These are phyloP conservation scores for Epinotia brunnichana DNA, from an alignment of 2,888 invertebrate species.

Conservation along the genomic window DNA sequence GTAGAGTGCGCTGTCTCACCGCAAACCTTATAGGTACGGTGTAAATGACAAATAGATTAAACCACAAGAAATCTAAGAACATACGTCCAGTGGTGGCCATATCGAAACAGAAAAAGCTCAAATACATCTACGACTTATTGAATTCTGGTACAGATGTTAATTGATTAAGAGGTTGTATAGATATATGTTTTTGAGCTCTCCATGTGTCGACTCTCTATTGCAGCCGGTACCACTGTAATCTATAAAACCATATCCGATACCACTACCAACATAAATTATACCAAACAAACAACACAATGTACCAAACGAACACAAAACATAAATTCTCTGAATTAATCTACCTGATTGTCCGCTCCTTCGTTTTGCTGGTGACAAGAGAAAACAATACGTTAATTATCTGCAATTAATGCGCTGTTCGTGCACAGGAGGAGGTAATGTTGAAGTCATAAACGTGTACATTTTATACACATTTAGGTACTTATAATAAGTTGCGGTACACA, in stretches of 20 bases:
- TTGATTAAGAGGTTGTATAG: no score
- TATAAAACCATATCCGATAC: slow-evolving; percentile 7
- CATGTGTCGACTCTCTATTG: neutral
- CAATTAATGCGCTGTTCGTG: slow-evolving; percentile 12
- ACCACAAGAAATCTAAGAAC: slow-evolving; percentile 13
- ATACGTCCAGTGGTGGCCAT: neutral
- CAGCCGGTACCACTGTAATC: neutral
- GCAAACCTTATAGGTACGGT: slow-evolving; percentile 7
- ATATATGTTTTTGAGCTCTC: neutral
- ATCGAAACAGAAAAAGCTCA: neutral
- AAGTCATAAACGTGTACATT: neutral
- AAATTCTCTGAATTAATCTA: slow-evolving; percentile 52
- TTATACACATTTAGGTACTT: neutral
- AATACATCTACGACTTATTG: neutral
- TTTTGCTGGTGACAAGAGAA: slow-evolving; percentile 79
- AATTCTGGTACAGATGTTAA: no score
- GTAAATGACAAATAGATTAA: slow-evolving; percentile 7
- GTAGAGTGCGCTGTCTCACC: neutral
- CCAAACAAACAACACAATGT: slow-evolving; percentile 8
- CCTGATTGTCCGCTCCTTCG: slow-evolving; percentile 81
- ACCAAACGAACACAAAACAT: slow-evolving; percentile 46
- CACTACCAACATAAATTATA: slow-evolving; percentile 18
- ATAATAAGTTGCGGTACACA: neutral
- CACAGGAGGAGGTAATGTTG: neutral
- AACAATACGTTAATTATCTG: slow-evolving; percentile 56